Conservation (phyloP, 2,113 vertebrate genomes). For the Hyperopisus bebe region DNA sequence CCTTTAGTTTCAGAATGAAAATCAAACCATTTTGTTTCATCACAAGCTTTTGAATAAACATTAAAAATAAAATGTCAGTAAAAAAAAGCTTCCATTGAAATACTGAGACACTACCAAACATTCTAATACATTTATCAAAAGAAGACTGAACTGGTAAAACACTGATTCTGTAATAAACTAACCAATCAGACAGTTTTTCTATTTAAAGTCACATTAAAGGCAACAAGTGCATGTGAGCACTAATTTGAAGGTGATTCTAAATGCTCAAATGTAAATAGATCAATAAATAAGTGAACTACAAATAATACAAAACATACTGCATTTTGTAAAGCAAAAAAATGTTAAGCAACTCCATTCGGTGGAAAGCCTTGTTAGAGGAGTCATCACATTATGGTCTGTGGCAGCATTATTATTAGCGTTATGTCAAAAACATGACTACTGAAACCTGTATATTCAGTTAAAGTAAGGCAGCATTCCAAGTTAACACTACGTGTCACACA, state of each 20-base stretch:
- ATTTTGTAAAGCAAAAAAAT: not conserved
- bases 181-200: not conserved
- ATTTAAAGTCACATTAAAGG: not conserved
- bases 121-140: not conserved
- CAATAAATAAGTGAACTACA: not conserved
- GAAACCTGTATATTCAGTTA: slow-evolving; percentile 10
- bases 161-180: not conserved
- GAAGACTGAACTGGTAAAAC: not conserved
- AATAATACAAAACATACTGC: not conserved
- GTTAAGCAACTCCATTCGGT: not conserved
- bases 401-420: not conserved
- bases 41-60: not conserved
- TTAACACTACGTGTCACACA: not conserved
- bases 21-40: not conserved
- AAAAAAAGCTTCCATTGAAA: not conserved
- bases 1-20: not conserved
- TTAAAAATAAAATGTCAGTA: not conserved
- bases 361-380: not conserved
- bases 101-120: not conserved
- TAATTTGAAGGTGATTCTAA: not conserved
- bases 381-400: not conserved
- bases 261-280: not conserved
- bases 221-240: not conserved
- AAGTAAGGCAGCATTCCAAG: not conserved
- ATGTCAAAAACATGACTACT: not conserved